Base-by-base conservation (phyloP, 2,797 vertebrate genomes). In the Odontamblyopus lacepedii region DNA sequence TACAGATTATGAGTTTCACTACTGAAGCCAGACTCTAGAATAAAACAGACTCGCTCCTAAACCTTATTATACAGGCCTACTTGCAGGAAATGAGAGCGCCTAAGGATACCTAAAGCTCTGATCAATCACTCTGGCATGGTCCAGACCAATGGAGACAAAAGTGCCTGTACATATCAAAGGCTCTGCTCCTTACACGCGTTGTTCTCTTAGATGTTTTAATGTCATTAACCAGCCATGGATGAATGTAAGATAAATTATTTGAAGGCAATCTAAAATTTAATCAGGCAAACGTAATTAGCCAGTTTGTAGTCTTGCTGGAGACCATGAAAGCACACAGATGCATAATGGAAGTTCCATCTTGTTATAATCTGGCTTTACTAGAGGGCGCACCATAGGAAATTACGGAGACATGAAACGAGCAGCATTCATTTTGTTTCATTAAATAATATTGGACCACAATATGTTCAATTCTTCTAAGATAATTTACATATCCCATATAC, bases 241-340 rank as follows among this genome's bases (percentile, higher is more conserved):
- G 78, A 88, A 90, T 83, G 79, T 76, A 79, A 84, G 86, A 87
- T 72, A 79, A 85, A 84, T 88, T 85, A 79, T 79, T 71, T 12
- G 78, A 77, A 63, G 78, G 79, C 78, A 26, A 68, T 77, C 59
- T 73, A 48, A 78, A 89, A 91, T 89, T 63, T 74, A 90, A 91
- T 92, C 70, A 91, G 51, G 61, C 81, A 85, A 91, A 90, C 70
- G 50, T 86, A 87, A 91, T 92, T 88, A 92, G 68, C 77, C 70
- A 18, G 80, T 85, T 86, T 81, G 73, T 80, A 59, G 82, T 80
- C 78, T 89, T 90, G 84, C 87, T 79, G 87, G 83, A 89, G 82
- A 85, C 85, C 80, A 80, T 4, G 72, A 79, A 50, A 77, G 67
- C 15, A 73, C 71, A 78, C 72, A 71, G 63, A 76, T 69, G 2